Evolutionary conservation across 2,113 vertebrate species (phyloP), one percentile per base, ranked within the genome.

Genomic region (Channa maculata): DNA sequence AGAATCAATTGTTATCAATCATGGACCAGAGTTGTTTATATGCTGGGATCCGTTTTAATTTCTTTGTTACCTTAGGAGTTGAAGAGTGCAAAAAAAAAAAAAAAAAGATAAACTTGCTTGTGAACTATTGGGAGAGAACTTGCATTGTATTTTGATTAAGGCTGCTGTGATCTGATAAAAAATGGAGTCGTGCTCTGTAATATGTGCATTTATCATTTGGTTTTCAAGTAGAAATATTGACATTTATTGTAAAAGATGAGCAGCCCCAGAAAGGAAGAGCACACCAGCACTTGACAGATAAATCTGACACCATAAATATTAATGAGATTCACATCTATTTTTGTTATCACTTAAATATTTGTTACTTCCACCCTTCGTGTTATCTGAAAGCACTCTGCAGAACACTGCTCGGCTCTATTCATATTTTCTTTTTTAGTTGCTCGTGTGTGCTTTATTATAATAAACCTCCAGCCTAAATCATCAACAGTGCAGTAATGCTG

Each of bases 141-240:
- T 44, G 48, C 46, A 44, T 39, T 36, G 12, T 44, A 71, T 65
- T 83, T 57, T 62, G 55, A 76, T 76, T 55, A 58, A 68, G 38
- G 63, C 52, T 5, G 9, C 43, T 57, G 59, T 39, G 55, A 71
- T 60, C 61, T 74, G 68, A 76, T 68, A 68, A 50, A 70, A 59
- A 63, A 33, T 0, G 37, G 24, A 76, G 39, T 59, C 60, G 3
- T 66, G 39, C 14, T 44, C 36, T 71, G 37, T 7, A 5, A 38
- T 79, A 39, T 36, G 68, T 36, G 2, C 52, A 43, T 57, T 62
- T 45, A 46, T 71, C 62, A 54, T 54, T 58, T 37, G 5, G 43
- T 34, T 33, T 63, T 73, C 15, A 38, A 8, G 48, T 55, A 44
- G 50, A 58, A 38, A 50, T 64, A 57, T 3, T 48, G 52, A 39